phyloP scores from a whole-genome alignment of 2,113 vertebrate species.

The Ochotona curzoniae region DNA sequence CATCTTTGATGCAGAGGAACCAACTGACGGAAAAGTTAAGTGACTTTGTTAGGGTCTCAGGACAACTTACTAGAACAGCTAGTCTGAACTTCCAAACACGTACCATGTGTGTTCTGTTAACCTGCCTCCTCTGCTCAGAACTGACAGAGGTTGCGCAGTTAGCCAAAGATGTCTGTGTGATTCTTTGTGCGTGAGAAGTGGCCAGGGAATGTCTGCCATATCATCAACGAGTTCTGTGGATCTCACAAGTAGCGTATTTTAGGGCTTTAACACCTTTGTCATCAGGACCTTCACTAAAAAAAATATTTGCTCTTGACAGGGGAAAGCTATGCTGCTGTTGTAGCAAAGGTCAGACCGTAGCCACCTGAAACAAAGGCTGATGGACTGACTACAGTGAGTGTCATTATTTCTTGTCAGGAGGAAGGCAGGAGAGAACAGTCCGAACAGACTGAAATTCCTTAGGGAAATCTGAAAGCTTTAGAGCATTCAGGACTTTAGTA shows the following conservation, averaged over 20 bases:
- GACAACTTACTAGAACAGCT: neutral
- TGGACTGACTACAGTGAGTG: neutral
- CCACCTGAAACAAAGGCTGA: neutral
- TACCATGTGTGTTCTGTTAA: neutral
- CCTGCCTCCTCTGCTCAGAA: neutral
- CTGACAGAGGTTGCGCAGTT: neutral
- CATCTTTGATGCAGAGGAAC: conserved; percentile 25
- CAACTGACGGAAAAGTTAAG: neutral
- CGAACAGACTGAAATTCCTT: neutral
- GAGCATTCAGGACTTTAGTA: neutral
- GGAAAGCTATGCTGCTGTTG: neutral
- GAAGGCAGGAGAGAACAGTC: neutral
- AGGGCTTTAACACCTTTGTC: neutral
- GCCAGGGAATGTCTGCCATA: neutral
- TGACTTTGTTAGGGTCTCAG: conserved; percentile 46
- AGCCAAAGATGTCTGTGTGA: neutral
- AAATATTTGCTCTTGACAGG: neutral
- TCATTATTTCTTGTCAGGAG: neutral
- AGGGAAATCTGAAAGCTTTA: neutral
- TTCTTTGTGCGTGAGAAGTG: conserved; percentile 43
- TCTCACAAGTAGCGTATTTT: neutral
- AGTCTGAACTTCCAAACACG: neutral
- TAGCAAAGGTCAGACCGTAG: neutral
- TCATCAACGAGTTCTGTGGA: neutral
- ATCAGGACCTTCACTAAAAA: conserved; percentile 42